Evolutionary conservation across 2,113 vertebrate species (phyloP), one percentile per base, ranked within the genome.

Genomic region (cat (Felis catus)): DNA sequence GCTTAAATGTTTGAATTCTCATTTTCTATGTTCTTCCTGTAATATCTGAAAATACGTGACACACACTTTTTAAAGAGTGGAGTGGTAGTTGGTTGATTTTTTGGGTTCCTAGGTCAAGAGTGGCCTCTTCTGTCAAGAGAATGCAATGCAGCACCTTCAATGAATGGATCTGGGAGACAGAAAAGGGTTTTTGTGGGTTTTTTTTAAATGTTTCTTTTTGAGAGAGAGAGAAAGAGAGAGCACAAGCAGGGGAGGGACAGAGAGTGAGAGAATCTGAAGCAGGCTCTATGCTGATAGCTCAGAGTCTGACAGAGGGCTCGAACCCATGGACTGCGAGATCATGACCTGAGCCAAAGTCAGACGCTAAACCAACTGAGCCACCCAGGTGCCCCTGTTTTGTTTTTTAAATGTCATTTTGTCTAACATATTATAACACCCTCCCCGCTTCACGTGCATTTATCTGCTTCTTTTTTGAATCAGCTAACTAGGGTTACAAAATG

Each of bases 61-160:
- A 41, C 58, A 33, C 25, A 6, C 1, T 41, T 63, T 88, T 48
- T 70, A 70, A 48, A 29, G 63, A 4, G 31, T 63, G 18, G 39
- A 10, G 10, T 58, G 18, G 25, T 14, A 18, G 3, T 14, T 80
- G n/a, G 48, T 3, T 13, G 25, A 19, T 88, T 73, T 74, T 5
- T 29, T 71, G 2, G 25, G 25, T 90, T 71, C 6, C 29, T 94
- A 29, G 78, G 11, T 39, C 58, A 78, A 90, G 15, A 87, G 61
- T 81, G 68, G 23, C 85, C 74, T 96, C 97, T 95, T 51, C 74
- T 96, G 92, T 97, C 31, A 83, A 58, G 48, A 73, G 3, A 6
- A 19, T 65, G 23, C 10, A 93, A 81, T 89, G n/a, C 65, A 94
- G 25, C 3, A 15, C 53, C 23, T 36, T 51, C n/a, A 66, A n/a